Evolutionary conservation across 2,113 vertebrate species (phyloP).

Genomic region (Stegostoma tigrinum): DNA sequence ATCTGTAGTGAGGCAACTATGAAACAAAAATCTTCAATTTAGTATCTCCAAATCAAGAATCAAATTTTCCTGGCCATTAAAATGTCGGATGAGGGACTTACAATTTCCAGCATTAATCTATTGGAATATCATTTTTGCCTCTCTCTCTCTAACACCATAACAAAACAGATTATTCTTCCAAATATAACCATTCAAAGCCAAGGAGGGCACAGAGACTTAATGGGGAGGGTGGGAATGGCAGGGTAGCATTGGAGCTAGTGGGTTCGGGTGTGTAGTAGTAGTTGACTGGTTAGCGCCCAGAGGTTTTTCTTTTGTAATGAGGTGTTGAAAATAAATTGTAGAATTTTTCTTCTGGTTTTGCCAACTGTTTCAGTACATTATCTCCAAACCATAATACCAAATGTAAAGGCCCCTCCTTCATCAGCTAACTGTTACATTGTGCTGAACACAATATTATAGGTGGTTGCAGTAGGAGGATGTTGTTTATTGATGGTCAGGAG

Average conservation of each 20-base stretch:
- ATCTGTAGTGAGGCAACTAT: background rate
- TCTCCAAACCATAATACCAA: background rate
- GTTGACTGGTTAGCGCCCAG: background rate
- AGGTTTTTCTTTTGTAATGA: background rate
- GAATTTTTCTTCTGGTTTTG: background rate
- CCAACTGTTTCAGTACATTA: background rate
- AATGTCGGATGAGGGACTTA: background rate
- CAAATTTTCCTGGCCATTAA: background rate
- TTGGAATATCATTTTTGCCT: background rate
- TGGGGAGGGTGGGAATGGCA: too few relatives aligned
- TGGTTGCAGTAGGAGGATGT: background rate
- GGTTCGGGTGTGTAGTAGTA: too few relatives aligned
- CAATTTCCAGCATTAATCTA: background rate
- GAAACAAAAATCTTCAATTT: background rate
- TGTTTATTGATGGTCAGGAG: background rate
- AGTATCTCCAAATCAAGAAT: background rate
- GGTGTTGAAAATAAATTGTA: background rate
- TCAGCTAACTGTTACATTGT: background rate
- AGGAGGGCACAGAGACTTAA: background rate
- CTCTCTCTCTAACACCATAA: background rate
- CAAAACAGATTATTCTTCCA: background rate
- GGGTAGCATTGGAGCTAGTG: background rate
- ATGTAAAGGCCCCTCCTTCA: background rate
- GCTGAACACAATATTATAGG: background rate
- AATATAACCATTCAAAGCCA: background rate